Evolutionary conservation across 2,888 invertebrate genomes (phyloP).

Genomic region (Drosophila neutralis): DNA sequence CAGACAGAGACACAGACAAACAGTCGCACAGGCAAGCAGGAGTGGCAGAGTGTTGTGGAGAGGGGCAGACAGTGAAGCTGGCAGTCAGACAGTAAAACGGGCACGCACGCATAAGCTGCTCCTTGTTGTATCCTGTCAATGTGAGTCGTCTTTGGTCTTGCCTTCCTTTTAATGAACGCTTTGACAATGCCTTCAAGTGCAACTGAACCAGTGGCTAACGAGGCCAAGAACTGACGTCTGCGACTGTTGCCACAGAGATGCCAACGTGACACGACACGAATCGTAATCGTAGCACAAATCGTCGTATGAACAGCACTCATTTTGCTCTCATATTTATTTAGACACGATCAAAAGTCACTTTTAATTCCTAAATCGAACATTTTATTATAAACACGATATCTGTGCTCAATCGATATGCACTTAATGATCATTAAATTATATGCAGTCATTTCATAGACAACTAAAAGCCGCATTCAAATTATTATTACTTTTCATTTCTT

Average conservation of each 20-base stretch:
- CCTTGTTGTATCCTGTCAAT: conserved; percentile 43
- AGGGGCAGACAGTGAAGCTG: conserved; percentile 12
- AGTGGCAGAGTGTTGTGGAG: neutral
- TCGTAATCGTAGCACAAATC: neutral
- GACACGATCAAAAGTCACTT: neutral
- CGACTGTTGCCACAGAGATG: conserved; percentile 9
- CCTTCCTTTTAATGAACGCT: conserved; percentile 73
- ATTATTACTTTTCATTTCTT: neutral
- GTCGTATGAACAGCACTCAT: neutral
- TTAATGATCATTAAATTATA: neutral
- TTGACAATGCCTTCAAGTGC: conserved; percentile 77
- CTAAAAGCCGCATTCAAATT: neutral
- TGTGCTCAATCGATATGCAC: neutral
- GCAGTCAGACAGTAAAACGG: conserved; percentile 28
- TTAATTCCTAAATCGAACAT: neutral
- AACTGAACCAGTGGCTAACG: conserved; percentile 53
- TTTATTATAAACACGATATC: neutral
- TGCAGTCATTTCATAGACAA: neutral
- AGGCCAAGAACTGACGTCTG: conserved; percentile 48
- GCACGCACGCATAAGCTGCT: conserved; percentile 47
- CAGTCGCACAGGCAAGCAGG: neutral
- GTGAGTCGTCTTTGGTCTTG: conserved; percentile 36
- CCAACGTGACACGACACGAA: conserved; percentile 1
- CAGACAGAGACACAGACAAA: conserved; percentile 22
- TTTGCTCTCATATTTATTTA: neutral